phyloP scores from a whole-genome alignment of 2,113 vertebrate genomes.

The Pristiophorus japonicus region DNA sequence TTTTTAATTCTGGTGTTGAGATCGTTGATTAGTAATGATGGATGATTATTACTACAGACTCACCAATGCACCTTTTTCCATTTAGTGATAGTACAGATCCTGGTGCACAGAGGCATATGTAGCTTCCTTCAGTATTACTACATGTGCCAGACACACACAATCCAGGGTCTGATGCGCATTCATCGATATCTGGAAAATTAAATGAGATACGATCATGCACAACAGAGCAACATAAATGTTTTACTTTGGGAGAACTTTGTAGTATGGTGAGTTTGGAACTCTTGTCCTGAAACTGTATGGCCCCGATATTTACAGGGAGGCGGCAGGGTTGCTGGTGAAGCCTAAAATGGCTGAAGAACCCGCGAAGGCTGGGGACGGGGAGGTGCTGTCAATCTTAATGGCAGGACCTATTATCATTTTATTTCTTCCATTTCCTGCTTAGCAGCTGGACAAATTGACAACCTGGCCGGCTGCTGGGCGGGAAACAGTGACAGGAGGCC shows the following conservation, averaged over 20 bases:
- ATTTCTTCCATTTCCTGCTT: neutral
- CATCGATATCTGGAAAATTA: slow-evolving; percentile 78
- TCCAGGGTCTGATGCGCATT: slow-evolving; percentile 78
- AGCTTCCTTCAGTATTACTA: slow-evolving; percentile 86
- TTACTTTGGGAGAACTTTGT: neutral
- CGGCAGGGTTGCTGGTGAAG: neutral
- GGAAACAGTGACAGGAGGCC: neutral
- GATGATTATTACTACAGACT: slow-evolving; percentile 39
- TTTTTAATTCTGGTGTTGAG: neutral
- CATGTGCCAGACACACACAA: slow-evolving; percentile 84
- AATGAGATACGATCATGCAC: neutral
- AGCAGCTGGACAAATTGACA: neutral
- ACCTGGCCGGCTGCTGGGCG: neutral
- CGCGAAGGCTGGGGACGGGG: neutral
- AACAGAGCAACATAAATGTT: neutral
- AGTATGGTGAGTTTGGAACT: neutral
- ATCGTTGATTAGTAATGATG: neutral
- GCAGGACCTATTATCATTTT: neutral
- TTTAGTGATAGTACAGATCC: slow-evolving; percentile 82
- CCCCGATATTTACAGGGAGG: neutral
- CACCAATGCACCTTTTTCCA: slow-evolving; percentile 87
- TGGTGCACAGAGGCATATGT: slow-evolving; percentile 79
- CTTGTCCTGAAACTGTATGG: neutral
- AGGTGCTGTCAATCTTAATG: neutral
- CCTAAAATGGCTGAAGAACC: neutral